Conservation (phyloP, 2,797 vertebrate genomes). For the Enteromius thamalakanensis region DNA sequence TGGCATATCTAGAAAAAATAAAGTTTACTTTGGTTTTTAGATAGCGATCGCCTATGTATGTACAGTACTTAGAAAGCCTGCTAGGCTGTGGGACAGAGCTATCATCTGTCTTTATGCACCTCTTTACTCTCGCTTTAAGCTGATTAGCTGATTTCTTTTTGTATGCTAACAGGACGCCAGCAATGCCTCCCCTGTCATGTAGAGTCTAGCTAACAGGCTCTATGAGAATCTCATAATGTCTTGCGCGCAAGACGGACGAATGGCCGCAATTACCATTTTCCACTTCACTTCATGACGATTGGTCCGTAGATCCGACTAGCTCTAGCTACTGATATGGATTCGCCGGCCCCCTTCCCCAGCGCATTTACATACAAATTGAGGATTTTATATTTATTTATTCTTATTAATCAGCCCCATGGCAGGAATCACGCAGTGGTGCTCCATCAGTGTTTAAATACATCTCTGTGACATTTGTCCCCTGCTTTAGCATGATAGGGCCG, state of each 20-base stretch:
- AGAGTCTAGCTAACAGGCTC: conserved; percentile 50
- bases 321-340: conserved; percentile 79
- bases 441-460: conserved; percentile 91
- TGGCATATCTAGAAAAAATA: not conserved
- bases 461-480: conserved; percentile 90
- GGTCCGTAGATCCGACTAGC: conserved; percentile 83
- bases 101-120: conserved; percentile 42
- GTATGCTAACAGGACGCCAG: conserved; percentile 46
- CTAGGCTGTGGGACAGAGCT: conserved; percentile 13
- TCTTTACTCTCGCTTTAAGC: conserved; percentile 11
- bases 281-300: conserved; percentile 84
- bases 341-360: conserved; percentile 60
- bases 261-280: conserved; percentile 89
- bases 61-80: not conserved
- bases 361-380: conserved; percentile 95
- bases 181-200: conserved; percentile 43
- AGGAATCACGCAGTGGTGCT: conserved; percentile 85
- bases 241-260: conserved; percentile 75
- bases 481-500: conserved; percentile 90
- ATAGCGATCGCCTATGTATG: not conserved
- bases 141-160: conserved; percentile 46
- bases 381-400: conserved; percentile 77
- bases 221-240: conserved; percentile 77
- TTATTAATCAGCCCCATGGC: conserved; percentile 89
- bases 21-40: not conserved